Conservation (phyloP, 2,888 invertebrate genomes). For the Leptogaster cylindrica region DNA sequence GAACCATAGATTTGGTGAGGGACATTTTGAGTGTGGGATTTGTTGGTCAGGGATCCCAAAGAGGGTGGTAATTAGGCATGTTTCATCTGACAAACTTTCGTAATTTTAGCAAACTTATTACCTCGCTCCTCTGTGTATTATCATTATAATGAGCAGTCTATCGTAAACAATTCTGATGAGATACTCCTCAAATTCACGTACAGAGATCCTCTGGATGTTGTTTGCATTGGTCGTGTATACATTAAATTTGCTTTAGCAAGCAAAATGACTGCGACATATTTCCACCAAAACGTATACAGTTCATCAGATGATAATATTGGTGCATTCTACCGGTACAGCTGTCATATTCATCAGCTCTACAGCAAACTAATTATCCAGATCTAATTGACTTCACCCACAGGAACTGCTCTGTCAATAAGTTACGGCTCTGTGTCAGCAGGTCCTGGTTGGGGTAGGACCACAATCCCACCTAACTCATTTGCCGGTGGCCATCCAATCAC, state of each 20-base stretch:
- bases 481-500: neutral
- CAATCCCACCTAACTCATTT: neutral
- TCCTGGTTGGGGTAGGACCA: neutral
- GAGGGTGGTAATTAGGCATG: too few species aligned
- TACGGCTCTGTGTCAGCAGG: constrained; percentile 8
- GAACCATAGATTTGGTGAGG: too few species aligned
- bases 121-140: too few species aligned
- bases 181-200: too few species aligned
- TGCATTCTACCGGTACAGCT: neutral
- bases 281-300: neutral
- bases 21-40: too few species aligned
- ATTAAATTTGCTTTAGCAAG: neutral
- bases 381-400: constrained; percentile 25
- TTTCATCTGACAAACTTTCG: too few species aligned
- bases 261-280: constrained; percentile 1
- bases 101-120: too few species aligned
- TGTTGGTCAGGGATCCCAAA: too few species aligned
- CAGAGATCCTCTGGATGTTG: too few species aligned
- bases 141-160: too few species aligned
- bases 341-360: neutral
- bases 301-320: neutral
- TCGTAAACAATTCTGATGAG: too few species aligned
- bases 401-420: constrained; percentile 18
- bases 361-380: constrained; percentile 22
- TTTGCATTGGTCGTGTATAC: neutral